Percentiles rank a stretch among this genome's conserved stretches.
phyloP scores from a whole-genome alignment of 2,888 invertebrate genomes.

The Polyommatus iphigenia region DNA sequence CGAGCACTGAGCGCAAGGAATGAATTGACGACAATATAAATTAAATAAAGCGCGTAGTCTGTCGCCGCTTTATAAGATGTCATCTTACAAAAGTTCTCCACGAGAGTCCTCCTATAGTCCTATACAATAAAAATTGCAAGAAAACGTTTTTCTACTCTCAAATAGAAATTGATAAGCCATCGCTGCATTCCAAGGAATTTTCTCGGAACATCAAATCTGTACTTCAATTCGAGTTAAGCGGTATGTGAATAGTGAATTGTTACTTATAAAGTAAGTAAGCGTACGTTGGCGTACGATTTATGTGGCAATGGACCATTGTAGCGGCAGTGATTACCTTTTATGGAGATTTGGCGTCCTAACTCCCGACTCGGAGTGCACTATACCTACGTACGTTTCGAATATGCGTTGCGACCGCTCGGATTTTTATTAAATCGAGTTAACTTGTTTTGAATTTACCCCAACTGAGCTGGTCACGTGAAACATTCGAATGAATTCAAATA shows the following conservation, averaged over 20 bases:
- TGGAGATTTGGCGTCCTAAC: conserved; percentile 70
- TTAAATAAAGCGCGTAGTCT: conserved; percentile 22
- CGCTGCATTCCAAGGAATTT: background rate
- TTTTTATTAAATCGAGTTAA: conserved; percentile 12
- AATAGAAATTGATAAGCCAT: conserved; percentile 22
- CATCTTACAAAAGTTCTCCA: background rate
- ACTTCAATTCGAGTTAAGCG: conserved; percentile 3
- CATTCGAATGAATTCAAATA: conserved; percentile 8
- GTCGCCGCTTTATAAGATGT: background rate
- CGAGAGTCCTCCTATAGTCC: background rate
- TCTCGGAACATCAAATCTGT: conserved; percentile 19
- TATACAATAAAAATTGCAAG: background rate
- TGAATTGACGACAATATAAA: conserved; percentile 27
- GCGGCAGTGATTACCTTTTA: conserved; percentile 75
- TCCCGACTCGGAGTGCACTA: conserved; percentile 62
- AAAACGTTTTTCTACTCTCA: conserved; percentile 1
- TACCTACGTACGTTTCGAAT: conserved; percentile 53
- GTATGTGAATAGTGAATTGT: conserved; percentile 21
- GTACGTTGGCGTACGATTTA: conserved; percentile 62
- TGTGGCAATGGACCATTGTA: conserved; percentile 63
- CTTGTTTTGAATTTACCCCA: background rate
- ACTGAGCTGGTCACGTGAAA: background rate
- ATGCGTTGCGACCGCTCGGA: background rate
- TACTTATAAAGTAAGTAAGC: conserved; percentile 26
- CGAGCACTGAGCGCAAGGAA: background rate